Conservation (phyloP, 2,888 invertebrate species). For the Nemotelus pantherinus region DNA sequence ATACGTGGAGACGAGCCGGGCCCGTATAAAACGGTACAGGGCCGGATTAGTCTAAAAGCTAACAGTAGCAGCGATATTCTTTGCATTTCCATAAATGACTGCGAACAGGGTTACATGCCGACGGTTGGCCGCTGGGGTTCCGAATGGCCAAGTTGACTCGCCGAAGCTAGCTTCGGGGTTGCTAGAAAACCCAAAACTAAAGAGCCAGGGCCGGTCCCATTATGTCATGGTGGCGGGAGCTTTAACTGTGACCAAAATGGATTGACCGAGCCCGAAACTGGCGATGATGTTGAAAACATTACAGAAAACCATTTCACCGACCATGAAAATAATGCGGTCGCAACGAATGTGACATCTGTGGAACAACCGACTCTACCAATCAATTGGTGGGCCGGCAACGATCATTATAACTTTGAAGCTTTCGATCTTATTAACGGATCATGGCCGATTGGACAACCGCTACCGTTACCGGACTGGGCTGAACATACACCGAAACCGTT, state of each 20-base stretch:
- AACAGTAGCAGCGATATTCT: slow-evolving; percentile 60
- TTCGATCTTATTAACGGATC: slow-evolving; percentile 67
- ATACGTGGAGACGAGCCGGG: slow-evolving; percentile 73
- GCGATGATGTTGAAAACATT: slow-evolving; percentile 46
- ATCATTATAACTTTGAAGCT: slow-evolving; percentile 63
- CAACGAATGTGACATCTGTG: slow-evolving; percentile 59
- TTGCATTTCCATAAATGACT: slow-evolving; percentile 65
- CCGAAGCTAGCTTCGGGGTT: slow-evolving; percentile 69
- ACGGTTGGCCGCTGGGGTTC: slow-evolving; percentile 90
- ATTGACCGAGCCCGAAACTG: slow-evolving; percentile 55
- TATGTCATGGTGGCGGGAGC: slow-evolving; percentile 55
- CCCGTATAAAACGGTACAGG: slow-evolving; percentile 68
- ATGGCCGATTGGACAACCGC: slow-evolving; percentile 76
- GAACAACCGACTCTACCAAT: slow-evolving; percentile 37
- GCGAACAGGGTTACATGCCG: slow-evolving; percentile 74
- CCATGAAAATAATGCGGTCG: slow-evolving; percentile 46
- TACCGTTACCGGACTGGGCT: slow-evolving; percentile 82
- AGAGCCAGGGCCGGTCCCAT: slow-evolving; percentile 35
- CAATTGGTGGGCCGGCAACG: slow-evolving; percentile 59
- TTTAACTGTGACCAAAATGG: slow-evolving; percentile 48
- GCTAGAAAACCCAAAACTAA: slow-evolving; percentile 57
- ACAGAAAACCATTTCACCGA: slow-evolving; percentile 48
- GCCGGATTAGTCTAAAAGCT: slow-evolving; percentile 67
- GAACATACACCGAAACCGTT: slow-evolving; percentile 65
- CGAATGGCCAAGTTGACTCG: slow-evolving; percentile 99